Conservation (phyloP, 1,140 invertebrate species). For the Contarinia nasturtii region DNA sequence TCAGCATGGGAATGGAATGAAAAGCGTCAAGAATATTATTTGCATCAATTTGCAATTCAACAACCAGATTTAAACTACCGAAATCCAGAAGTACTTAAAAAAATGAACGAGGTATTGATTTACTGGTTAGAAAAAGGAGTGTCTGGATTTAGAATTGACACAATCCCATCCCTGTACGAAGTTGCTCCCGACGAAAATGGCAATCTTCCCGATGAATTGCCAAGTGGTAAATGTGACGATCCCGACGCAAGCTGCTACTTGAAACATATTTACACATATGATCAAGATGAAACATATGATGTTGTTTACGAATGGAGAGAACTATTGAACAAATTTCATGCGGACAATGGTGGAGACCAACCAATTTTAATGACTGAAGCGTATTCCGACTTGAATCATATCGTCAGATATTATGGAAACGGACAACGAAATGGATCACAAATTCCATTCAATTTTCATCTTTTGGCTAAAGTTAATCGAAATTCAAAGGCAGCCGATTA, state of each 20-base stretch:
- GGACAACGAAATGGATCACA: slow-evolving; percentile 33
- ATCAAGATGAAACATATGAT: slow-evolving; percentile 36
- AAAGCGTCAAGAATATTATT: slow-evolving; percentile 25
- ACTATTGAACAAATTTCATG: slow-evolving; percentile 32
- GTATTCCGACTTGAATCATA: slow-evolving; percentile 29
- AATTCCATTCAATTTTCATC: slow-evolving; percentile 43
- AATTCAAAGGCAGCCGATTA: slow-evolving; percentile 29
- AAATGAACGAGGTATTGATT: slow-evolving; percentile 34
- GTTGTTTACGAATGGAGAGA: slow-evolving; percentile 37
- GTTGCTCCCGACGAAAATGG: slow-evolving; percentile 24
- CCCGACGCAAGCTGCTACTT: slow-evolving; percentile 31
- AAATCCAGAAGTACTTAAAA: slow-evolving; percentile 29
- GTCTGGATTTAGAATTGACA: slow-evolving; percentile 49
- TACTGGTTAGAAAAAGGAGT: slow-evolving; percentile 53
- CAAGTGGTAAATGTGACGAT: slow-evolving; percentile 19
- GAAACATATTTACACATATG: slow-evolving; percentile 37
- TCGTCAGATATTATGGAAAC: slow-evolving; percentile 39
- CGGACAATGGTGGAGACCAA: slow-evolving; percentile 16
- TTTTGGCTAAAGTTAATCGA: slow-evolving; percentile 28
- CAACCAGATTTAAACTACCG: slow-evolving; percentile 45
- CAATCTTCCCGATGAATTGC: slow-evolving; percentile 32
- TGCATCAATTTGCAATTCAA: slow-evolving; percentile 30
- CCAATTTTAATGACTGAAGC: slow-evolving; percentile 41
- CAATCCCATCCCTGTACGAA: slow-evolving; percentile 33
- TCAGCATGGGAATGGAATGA: slow-evolving; percentile 29